Evolutionary conservation across 1,140 invertebrate genomes (phyloP).

Genomic region (Pemphigus obesinymphae): DNA sequence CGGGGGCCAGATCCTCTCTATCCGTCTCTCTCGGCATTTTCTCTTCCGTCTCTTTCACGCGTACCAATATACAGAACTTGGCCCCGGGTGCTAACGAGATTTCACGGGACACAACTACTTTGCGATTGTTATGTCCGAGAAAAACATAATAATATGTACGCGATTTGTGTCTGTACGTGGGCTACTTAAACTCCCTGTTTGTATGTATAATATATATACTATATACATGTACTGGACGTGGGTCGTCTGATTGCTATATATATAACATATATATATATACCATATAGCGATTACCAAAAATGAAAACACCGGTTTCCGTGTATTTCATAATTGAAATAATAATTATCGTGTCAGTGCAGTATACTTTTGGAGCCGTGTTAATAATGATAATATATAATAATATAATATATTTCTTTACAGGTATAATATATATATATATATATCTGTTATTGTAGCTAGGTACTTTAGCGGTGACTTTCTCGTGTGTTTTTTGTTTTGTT

Average conservation of each 20-base stretch:
- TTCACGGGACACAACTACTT: background rate
- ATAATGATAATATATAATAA: background rate
- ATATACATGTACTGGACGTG: background rate
- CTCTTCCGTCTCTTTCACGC: background rate
- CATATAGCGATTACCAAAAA: background rate
- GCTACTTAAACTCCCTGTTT: background rate
- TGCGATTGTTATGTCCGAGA: background rate
- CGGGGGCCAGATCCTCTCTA: background rate
- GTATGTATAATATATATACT: background rate
- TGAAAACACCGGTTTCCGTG: background rate
- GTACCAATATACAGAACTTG: background rate
- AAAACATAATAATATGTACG: background rate
- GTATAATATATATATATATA: background rate
- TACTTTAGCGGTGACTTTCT: background rate
- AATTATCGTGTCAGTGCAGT: background rate
- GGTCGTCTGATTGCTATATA: background rate
- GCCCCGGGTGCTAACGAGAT: conserved; percentile 11
- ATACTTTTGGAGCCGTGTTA: background rate
- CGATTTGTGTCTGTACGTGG: background rate
- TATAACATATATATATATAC: no score
- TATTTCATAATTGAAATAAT: background rate
- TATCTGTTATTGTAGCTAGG: no score
- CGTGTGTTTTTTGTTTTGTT: background rate
- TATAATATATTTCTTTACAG: background rate
- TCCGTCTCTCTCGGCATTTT: background rate